phyloP scores from a whole-genome alignment of 1,140 invertebrate species.

The Musca domestica region DNA sequence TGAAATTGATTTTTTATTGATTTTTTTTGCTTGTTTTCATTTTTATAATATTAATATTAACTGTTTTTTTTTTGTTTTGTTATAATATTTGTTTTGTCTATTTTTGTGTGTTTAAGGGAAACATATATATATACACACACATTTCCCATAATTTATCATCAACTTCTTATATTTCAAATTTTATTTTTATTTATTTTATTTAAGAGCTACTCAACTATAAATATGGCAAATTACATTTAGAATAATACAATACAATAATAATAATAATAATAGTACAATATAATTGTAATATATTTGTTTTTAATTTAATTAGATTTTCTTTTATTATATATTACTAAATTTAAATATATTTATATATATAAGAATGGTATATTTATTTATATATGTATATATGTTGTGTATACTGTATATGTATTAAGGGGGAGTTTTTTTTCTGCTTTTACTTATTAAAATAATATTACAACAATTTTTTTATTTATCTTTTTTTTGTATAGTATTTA shows the following conservation, averaged over 20 bases:
- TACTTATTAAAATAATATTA: neutral
- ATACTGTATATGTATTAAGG: no score
- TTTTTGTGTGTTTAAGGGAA: constrained; percentile 52
- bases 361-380: neutral
- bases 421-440: neutral
- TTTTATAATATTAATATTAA: constrained; percentile 27
- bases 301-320: constrained; percentile 12
- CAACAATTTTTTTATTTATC: constrained; percentile 16
- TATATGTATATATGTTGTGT: no score
- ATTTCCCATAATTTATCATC: constrained; percentile 45
- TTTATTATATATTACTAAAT: neutral
- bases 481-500: neutral
- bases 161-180: constrained; percentile 22
- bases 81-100: constrained; percentile 24
- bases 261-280: constrained; percentile 30
- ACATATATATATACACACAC: no score
- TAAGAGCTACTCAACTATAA: constrained; percentile 48
- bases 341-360: constrained; percentile 12
- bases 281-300: constrained; percentile 43
- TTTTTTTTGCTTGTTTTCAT: constrained; percentile 34
- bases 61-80: constrained; percentile 32
- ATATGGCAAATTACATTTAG: constrained; percentile 51
- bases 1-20: constrained; percentile 53
- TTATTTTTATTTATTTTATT: constrained; percentile 28
- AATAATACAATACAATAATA: constrained; percentile 5